Percentiles rank a stretch among this genome's conserved stretches.
phyloP scores from a whole-genome alignment of 2,888 invertebrate genomes.

The Pheosia gnoma region DNA sequence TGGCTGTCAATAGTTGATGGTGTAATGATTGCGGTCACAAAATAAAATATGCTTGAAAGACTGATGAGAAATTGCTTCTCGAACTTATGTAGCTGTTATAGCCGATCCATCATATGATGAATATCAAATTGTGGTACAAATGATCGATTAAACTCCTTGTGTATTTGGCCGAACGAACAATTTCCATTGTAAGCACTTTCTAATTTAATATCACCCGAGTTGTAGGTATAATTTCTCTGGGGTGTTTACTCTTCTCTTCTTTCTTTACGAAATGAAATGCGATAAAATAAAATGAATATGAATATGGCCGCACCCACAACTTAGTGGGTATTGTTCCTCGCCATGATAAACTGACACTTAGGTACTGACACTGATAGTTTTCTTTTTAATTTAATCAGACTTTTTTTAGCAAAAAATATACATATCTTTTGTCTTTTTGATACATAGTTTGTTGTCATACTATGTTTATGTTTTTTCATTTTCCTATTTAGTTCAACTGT shows the following conservation, averaged over 20 bases:
- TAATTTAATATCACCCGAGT: constrained; percentile 42
- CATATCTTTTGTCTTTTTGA: too few species aligned
- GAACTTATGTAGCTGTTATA: neutral
- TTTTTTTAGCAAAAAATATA: constrained; percentile 15
- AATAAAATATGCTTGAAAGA: neutral
- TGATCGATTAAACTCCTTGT: constrained; percentile 63
- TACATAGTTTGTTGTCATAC: too few species aligned
- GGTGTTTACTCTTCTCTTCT: constrained; percentile 5
- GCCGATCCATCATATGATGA: constrained; percentile 48
- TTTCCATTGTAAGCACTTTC: constrained; percentile 61
- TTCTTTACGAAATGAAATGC: too few species aligned
- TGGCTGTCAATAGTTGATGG: too few species aligned
- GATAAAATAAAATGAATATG: too few species aligned
- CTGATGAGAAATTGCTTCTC: neutral
- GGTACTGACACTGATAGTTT: constrained; percentile 50
- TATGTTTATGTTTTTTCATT: too few species aligned
- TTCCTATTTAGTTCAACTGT: too few species aligned
- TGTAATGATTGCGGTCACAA: neutral
- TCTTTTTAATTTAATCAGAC: constrained; percentile 49
- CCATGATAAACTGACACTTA: too few species aligned
- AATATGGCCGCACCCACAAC: too few species aligned
- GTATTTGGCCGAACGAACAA: constrained; percentile 57
- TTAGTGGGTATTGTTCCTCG: constrained; percentile 5
- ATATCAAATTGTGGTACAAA: constrained; percentile 64
- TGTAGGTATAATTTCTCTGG: constrained; percentile 31